Conservation (phyloP, 2,888 invertebrate genomes). For the Gastracanthus pulcherrimus region DNA sequence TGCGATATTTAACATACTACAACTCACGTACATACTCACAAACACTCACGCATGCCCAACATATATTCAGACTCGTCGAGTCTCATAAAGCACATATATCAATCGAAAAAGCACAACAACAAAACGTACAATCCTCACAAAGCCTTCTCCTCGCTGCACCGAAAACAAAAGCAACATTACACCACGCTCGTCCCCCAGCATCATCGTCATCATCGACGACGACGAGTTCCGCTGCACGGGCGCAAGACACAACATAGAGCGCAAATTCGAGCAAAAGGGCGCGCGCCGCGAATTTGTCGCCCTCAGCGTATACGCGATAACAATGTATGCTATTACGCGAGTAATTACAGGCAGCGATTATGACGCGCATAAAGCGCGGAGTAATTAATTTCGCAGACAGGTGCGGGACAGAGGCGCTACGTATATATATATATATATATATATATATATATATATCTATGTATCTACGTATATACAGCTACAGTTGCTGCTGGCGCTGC, state of each 20-base stretch:
- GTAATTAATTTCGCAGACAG: slow-evolving; percentile 53
- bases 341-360: slow-evolving; percentile 48
- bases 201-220: background rate
- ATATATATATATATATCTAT: background rate
- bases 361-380: slow-evolving; percentile 48
- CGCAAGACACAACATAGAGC: background rate
- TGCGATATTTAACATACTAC: too few relatives aligned
- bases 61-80: too few relatives aligned
- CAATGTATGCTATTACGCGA: slow-evolving; percentile 35
- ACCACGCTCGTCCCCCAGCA: background rate
- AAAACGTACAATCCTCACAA: too few relatives aligned
- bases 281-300: background rate
- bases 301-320: background rate
- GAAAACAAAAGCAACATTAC: background rate
- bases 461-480: background rate
- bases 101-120: too few relatives aligned
- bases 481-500: background rate
- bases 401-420: background rate
- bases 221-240: background rate
- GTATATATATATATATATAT: background rate
- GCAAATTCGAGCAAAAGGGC: background rate
- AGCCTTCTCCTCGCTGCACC: background rate
- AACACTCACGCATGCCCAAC: too few relatives aligned
- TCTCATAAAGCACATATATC: too few relatives aligned
- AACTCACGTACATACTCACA: too few relatives aligned